Base-by-base conservation (phyloP, 2,797 vertebrate genomes). In the Characodon lateralis region DNA sequence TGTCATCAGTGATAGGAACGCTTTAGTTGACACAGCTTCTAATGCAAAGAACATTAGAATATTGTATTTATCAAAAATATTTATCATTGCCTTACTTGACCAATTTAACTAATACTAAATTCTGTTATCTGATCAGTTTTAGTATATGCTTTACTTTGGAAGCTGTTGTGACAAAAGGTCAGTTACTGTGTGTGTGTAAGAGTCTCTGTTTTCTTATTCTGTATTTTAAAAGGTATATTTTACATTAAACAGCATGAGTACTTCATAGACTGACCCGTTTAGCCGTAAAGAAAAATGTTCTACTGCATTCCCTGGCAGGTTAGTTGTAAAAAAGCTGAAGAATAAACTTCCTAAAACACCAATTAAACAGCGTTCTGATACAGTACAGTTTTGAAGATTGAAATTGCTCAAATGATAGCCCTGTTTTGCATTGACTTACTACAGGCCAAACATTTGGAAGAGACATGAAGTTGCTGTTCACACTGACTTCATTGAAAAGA, bases 1-100 rank as follows among this genome's bases (percentile, higher is more conserved):
- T 55, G 50, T 72, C 20, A 22, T 63, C 16, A 59, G 2, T 13
- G 20, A 10, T 14, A 9, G 10, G 39, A 41, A 31, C 10, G 16
- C 16, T 31, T 50, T 20, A 51, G 55, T 41, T 66, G 20, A 41
- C 35, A 39, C 20, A 6, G 63, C 35, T 39, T 39, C 35, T 66
- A 12, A 41, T 66, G 63, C 41, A 41, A 66, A 66, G 9, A 24
- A 66, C 20, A 6, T 39, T 66, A 31, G 12, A 66, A 66, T 66
- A 66, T 22, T 41, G 35, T 66, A 65, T 22, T 66, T 24, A 41
- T 66, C 63, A 41, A 22, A 66, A 41, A 66, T 66, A 66, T 66
- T 24, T 31, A 22, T 65, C 61, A 41, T 39, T 39, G 18, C 31
- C 31, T 65, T 65, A 35, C 61, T 31, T 22, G 35, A 65, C 8